phyloP scores from a whole-genome alignment of 2,888 invertebrate genomes.

The Ophion slaviceki region DNA sequence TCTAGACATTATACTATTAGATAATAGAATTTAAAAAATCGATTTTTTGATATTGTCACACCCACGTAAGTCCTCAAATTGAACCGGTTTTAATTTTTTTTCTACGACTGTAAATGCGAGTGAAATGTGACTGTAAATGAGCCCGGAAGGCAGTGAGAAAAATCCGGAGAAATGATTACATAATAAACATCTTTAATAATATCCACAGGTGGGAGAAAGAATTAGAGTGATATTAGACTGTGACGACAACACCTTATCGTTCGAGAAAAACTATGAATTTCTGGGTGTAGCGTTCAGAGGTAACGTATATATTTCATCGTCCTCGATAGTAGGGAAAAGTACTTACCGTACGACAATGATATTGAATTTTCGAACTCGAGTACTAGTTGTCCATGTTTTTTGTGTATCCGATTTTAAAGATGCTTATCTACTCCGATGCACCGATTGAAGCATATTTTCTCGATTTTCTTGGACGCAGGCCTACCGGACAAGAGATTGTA shows the following conservation, averaged over 20 bases:
- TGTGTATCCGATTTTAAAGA: background rate
- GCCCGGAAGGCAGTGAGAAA: background rate
- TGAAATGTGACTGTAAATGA: background rate
- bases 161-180: background rate
- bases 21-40: too few species aligned
- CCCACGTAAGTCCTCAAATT: too few species aligned
- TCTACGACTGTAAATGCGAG: too few species aligned
- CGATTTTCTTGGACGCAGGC: constrained; percentile 84
- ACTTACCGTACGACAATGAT: background rate
- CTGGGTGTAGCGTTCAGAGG: constrained; percentile 98
- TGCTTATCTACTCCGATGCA: background rate
- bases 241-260: constrained; percentile 97
- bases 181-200: background rate
- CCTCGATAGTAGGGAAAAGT: constrained; percentile 5
- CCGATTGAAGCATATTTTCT: background rate
- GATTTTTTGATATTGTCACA: too few species aligned
- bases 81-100: too few species aligned
- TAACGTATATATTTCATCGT: constrained; percentile 77
- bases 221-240: constrained; percentile 99
- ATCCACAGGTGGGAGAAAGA: constrained; percentile 95
- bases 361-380: background rate
- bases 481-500: constrained; percentile 96
- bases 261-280: constrained; percentile 99
- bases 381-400: background rate
- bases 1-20: too few species aligned